Conservation (phyloP, 1,140 invertebrate species). For the Nylanderia fulva region DNA sequence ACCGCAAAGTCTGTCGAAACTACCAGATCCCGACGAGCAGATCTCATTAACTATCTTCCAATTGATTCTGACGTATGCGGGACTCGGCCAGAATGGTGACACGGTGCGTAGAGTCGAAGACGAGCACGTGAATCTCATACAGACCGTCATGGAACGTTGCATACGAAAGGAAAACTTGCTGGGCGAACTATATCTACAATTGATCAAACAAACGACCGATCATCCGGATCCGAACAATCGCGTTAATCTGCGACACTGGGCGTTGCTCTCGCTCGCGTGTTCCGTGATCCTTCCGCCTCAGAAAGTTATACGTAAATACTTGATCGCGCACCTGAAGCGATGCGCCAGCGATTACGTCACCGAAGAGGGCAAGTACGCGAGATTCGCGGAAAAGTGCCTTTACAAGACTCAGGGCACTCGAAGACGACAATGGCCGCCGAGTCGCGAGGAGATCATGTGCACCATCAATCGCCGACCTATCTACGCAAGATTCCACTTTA, state of each 20-base stretch:
- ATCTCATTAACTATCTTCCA: conserved; percentile 93
- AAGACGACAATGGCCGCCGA: conserved; percentile 96
- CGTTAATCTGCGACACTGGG: conserved; percentile 96
- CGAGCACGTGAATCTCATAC: conserved; percentile 95
- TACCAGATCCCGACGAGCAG: conserved; percentile 95
- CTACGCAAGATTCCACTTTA: conserved; percentile 96
- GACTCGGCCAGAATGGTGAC: conserved; percentile 92
- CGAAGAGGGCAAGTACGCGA: conserved; percentile 97
- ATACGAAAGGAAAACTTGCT: conserved; percentile 95
- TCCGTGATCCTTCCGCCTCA: conserved; percentile 95
- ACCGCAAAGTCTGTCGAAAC: conserved; percentile 92
- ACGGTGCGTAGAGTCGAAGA: conserved; percentile 90
- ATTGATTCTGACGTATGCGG: conserved; percentile 92
- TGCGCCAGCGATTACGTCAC: conserved; percentile 95
- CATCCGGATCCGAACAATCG: conserved; percentile 95
- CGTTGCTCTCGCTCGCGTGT: conserved; percentile 94
- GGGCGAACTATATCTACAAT: conserved; percentile 96
- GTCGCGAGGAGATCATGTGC: conserved; percentile 96
- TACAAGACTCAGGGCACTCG: conserved; percentile 94
- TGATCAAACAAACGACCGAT: conserved; percentile 98
- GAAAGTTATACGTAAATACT: conserved; percentile 93
- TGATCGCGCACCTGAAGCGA: conserved; percentile 96
- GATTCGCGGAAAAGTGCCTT: conserved; percentile 97
- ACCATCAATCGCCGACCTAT: conserved; percentile 96
- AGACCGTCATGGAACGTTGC: conserved; percentile 95